Conservation (phyloP, 2,797 vertebrate genomes). For the Miichthys miiuy region DNA sequence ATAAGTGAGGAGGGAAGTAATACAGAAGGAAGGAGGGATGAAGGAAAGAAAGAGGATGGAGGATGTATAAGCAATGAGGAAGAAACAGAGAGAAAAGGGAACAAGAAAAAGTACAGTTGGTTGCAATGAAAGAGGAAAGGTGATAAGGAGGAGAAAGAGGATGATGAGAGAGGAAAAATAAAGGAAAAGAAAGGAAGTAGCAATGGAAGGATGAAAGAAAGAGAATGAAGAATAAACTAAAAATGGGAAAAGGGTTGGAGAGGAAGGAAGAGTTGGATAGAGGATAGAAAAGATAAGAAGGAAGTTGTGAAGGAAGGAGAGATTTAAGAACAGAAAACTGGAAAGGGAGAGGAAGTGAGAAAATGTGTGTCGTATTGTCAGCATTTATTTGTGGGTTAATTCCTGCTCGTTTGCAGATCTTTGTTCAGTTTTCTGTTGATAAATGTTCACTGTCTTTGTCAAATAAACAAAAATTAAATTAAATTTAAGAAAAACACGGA, state of each 20-base stretch:
- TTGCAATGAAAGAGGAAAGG: not conserved
- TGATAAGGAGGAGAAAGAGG: not conserved
- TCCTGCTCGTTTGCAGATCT: not conserved
- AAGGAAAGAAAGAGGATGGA: not conserved
- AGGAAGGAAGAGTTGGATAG: not conserved
- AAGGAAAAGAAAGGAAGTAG: not conserved
- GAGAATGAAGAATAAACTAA: not conserved
- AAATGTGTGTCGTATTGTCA: too few species aligned
- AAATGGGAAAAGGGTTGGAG: not conserved
- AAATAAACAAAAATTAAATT: not conserved
- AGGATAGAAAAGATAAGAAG: not conserved
- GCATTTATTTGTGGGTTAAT: not conserved
- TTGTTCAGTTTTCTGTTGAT: not conserved
- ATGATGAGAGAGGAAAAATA: not conserved
- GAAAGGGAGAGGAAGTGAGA: not conserved
- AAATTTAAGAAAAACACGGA: not conserved
- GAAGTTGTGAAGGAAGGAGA: not conserved
- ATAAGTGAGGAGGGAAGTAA: too few species aligned
- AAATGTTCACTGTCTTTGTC: too few species aligned
- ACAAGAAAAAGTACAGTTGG: not conserved
- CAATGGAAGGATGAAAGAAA: not conserved
- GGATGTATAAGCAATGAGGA: too few species aligned
- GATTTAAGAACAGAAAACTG: not conserved
- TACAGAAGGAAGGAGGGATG: not conserved
- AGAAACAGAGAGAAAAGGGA: not conserved